Evolutionary conservation across 1,140 invertebrate genomes (phyloP).

Genomic region (Euborellia annulipes): DNA sequence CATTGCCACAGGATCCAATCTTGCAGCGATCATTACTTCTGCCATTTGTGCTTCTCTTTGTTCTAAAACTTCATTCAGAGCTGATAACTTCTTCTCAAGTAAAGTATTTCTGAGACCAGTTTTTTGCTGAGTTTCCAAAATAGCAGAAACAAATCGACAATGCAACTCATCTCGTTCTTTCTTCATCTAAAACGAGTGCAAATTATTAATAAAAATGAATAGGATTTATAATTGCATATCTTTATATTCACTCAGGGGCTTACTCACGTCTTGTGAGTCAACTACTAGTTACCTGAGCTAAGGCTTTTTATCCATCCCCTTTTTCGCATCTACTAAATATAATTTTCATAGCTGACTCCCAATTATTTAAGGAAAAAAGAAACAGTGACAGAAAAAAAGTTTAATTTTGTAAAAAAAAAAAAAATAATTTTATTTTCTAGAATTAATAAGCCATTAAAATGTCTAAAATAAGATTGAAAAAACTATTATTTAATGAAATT

Average conservation of each 20-base stretch:
- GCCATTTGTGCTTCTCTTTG: constrained; percentile 50
- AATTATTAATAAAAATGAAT: constrained; percentile 7
- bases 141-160: constrained; percentile 57
- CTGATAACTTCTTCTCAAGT: constrained; percentile 55
- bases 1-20: constrained; percentile 38
- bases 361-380: too few relatives aligned
- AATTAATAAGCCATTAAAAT: too few relatives aligned
- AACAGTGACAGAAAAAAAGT: too few relatives aligned
- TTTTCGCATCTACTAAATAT: too few relatives aligned
- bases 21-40: constrained; percentile 43
- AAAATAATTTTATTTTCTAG: too few relatives aligned
- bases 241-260: too few relatives aligned
- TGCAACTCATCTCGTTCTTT: constrained; percentile 64
- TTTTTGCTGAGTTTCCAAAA: constrained; percentile 74
- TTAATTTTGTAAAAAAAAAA: too few relatives aligned
- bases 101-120: constrained; percentile 57
- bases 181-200: constrained; percentile 29
- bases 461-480: too few relatives aligned
- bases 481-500: too few relatives aligned
- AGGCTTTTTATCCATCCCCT: neutral
- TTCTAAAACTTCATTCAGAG: constrained; percentile 46
- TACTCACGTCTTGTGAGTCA: neutral
- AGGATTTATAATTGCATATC: too few relatives aligned
- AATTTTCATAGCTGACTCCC: too few relatives aligned
- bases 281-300: neutral